Evolutionary conservation across 1,140 invertebrate species (phyloP), one percentile per base, ranked within the genome.

Genomic region (Temnothorax curvispinosus): DNA sequence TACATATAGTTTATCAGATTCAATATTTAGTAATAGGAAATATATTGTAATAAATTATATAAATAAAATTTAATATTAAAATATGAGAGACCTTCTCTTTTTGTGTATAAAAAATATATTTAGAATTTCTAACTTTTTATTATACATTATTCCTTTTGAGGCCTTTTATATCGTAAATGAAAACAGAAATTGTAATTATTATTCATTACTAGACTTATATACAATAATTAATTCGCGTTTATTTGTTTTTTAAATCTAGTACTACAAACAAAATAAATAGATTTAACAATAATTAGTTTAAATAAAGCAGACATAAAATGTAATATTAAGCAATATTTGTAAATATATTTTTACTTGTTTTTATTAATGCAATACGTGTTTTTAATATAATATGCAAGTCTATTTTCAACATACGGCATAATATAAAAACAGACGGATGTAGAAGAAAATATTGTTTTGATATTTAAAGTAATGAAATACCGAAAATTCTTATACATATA

Each of bases 11-110:
- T 21, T 44, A 7, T 72, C 7, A 35, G 9, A 18, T 38, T 74
- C 54, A 4, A 2, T 75, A 52, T 75, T 58, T 58, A 58, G 41
- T 76, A 76, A 27, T 56, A 75, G 15, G 9, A 76, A 41, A 58
- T 7, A 15, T 35, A 6, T 72, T n/a, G 27, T 27, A 1, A 5
- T 54, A 54, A 35, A 52, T 52, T 54, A 52, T 7, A 1, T n/a
- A 64, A 64, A 64, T 7, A 4, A 64, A 3, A 64, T 64, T 18
- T 64, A 32, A 27, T 27, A 27, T 27, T 27, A 27, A 62, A 27
- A 60, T 60, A 60, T 32, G 11, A 27, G 27, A 27, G 27, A 15
- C 2, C 5, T 54, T 0, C 18, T n/a, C 21, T 1, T 54, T 54
- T 54, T n/a, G 5, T n/a, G 18, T 7, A 7, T 7, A 54, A 54